Evolutionary conservation across 2,113 vertebrate genomes (phyloP), one percentile per base, ranked within the genome.

Genomic region (Nibea coibor): DNA sequence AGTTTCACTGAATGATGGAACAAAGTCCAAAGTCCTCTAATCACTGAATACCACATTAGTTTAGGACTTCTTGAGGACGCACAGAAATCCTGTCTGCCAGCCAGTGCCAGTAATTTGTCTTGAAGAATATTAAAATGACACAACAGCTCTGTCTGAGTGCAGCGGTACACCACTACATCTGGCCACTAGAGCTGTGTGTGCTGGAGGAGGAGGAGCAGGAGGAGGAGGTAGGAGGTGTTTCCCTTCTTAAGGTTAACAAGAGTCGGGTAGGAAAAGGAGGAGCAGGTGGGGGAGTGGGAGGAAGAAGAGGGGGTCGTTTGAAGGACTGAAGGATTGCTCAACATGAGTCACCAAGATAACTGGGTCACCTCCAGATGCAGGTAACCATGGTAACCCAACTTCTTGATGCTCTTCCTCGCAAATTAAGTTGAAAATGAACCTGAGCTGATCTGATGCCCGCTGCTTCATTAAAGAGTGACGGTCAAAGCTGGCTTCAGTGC

Each of bases 301-400:
- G 35, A 45, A 11, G 26, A 80, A 47, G 59, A 70, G 78, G 82
- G 76, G 87, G 93, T 85, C 92, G 11, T 84, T 85, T 92, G 86
- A 94, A 94, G 93, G 93, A 91, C 92, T 90, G 86, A 91, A 89
- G 68, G 74, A 77, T 85, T 70, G 85, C 82, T 91, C 84, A 78
- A 88, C 50, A 87, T 87, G 85, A 83, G 76, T 91, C 80, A 86
- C 82, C 43, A 4, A 28, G 48, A 90, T 65, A 89, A 89, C 75
- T 78, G 72, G 88, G 86, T 87, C 85, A 90, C 78, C 80, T 86
- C 86, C 78, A 89, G 84, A 83, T 85, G 80, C 80, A 83, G 86
- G 89, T 89, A 87, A 87, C 89, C 87, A 91, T 83, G 81, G 84
- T 35, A 88, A 90, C 88, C 39, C 22, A 68, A 73, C 68, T 85